phyloP scores from a whole-genome alignment of 2,113 vertebrate species.

The Brachionichthys hirsutus region DNA sequence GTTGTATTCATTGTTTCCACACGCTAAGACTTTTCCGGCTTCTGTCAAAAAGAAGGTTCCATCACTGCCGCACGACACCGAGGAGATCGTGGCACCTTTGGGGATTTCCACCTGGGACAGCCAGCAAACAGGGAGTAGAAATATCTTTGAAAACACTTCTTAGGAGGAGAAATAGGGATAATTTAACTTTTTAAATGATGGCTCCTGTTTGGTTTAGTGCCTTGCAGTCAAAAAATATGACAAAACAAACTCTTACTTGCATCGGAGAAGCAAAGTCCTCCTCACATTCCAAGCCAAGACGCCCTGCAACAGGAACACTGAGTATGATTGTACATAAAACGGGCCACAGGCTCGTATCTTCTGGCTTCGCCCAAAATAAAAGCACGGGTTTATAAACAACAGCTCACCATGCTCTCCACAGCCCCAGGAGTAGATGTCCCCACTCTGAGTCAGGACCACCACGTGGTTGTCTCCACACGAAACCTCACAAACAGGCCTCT shows the following conservation, averaged over 20 bases:
- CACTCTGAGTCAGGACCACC: constrained; percentile 86
- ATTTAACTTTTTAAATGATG: too few species aligned
- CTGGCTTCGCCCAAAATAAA: constrained; percentile 34
- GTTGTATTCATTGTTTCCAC: constrained; percentile 96
- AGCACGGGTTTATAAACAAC: not conserved
- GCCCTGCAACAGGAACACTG: constrained; percentile 74
- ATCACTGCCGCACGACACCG: constrained; percentile 90
- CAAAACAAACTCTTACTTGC: constrained; percentile 79
- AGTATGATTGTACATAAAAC: not conserved
- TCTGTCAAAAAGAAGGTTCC: constrained; percentile 94
- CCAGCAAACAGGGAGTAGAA: not conserved
- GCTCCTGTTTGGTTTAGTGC: too few species aligned
- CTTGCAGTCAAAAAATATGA: not conserved
- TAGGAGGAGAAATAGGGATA: too few species aligned
- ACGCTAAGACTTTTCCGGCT: constrained; percentile 93
- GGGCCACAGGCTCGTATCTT: constrained; percentile 30
- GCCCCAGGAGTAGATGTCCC: constrained; percentile 93
- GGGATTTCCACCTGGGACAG: constrained; percentile 87
- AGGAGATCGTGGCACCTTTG: constrained; percentile 86
- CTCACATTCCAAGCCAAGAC: constrained; percentile 95
- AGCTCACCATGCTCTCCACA: constrained; percentile 91
- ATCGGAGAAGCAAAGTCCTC: constrained; percentile 92
- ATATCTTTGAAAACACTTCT: not conserved
- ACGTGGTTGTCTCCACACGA: constrained; percentile 98
- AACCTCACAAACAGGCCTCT: constrained; percentile 87